A percentile compares a stretch with the other conserved stretches of the same genome.
phyloP scores from a whole-genome alignment of 2,888 invertebrate genomes.

The Drosophila fungiperda region DNA sequence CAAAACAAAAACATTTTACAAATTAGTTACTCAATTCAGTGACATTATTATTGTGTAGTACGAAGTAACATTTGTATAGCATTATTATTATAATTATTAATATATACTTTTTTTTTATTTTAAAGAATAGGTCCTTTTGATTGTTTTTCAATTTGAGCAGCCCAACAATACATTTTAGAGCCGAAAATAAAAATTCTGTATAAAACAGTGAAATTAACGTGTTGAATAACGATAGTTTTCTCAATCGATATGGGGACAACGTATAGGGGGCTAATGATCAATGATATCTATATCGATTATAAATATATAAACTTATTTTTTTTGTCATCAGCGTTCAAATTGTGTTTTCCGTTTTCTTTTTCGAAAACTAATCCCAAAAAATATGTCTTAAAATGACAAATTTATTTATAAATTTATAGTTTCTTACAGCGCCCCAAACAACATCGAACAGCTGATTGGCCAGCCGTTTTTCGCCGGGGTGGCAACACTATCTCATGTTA shows the following conservation, averaged over 20 bases:
- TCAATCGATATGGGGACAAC: background rate
- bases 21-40: constrained; percentile 77
- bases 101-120: constrained; percentile 48
- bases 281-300: background rate
- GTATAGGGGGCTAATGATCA: constrained; percentile 27
- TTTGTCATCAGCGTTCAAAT: background rate
- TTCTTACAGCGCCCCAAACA: constrained; percentile 20
- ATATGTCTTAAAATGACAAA: constrained; percentile 41
- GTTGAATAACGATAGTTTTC: background rate
- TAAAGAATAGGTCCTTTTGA: constrained; percentile 51
- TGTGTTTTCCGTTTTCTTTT: background rate
- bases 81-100: constrained; percentile 73
- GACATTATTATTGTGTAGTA: constrained; percentile 79
- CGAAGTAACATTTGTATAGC: constrained; percentile 79
- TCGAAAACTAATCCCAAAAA: background rate
- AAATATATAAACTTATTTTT: background rate
- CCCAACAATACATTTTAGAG: constrained; percentile 42
- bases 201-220: constrained; percentile 5
- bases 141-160: constrained; percentile 63
- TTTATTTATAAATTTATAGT: constrained; percentile 46
- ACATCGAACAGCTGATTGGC: constrained; percentile 60
- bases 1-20: constrained; percentile 62
- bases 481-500: constrained; percentile 60
- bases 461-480: constrained; percentile 52
- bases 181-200: constrained; percentile 34